Evolutionary conservation across 2,113 vertebrate species (phyloP), one percentile per base, ranked within the genome.

Genomic region (Chlamydotis undulata): DNA sequence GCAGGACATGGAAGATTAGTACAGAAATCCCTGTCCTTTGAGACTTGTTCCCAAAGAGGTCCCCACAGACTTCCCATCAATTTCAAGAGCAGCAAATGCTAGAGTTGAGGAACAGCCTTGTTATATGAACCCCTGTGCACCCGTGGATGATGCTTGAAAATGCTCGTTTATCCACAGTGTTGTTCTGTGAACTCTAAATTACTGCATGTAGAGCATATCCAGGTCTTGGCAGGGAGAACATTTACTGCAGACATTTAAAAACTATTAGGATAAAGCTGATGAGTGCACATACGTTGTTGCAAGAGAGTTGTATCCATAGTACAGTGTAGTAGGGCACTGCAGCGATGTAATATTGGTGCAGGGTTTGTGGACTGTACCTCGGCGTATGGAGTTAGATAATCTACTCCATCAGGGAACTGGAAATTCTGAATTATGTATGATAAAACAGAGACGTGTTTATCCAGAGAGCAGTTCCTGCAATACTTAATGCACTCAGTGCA

Each of bases 371-470:
- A 52, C 70, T 3, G 5, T 67, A 73, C 77, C 41, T 95, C 80
- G 47, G 91, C 24, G 41, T 57, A 56, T 24, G 45, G 83, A 84
- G 77, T 96, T 94, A 93, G 87, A 69, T 96, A 93, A 96, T 83
- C 88, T 86, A 15, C 64, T 79, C 74, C 93, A 76, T 19, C 0
- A 1, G 93, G 87, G 78, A 95, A 80, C 0, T 82, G 70, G 67
- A 75, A 91, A 78, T 82, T 74, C 59, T 97, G 90, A 96, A 96
- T 97, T 95, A 97, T 97, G 89, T 77, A 95, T 96, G 91, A 67
- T 93, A 94, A 91, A 88, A 45, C 37, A 85, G 87, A 87, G 76
- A 83, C 5, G 29, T 95, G 60, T 96, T 96, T 94, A 68, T 92
- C 88, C 59, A 94, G 85, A 90, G 82, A 89, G 82, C 65, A 73